A percentile compares a stretch with the other conserved stretches of the same genome.
Evolutionary conservation across 2,113 vertebrate species (phyloP).

Genomic region (Conger conger): DNA sequence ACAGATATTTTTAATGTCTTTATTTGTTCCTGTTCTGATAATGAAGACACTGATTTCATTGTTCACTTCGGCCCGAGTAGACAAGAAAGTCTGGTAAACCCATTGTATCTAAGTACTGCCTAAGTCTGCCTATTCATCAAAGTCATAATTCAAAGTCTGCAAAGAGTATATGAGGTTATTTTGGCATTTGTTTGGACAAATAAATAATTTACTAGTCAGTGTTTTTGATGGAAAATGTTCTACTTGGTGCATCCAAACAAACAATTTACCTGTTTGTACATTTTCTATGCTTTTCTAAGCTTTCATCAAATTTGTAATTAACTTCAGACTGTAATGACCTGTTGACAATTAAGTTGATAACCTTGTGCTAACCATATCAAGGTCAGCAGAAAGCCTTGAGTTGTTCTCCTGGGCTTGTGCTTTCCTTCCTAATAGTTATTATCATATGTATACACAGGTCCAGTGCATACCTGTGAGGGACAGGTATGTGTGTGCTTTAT

Average conservation of each 20-base stretch:
- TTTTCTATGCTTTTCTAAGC: background rate
- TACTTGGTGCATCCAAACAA: background rate
- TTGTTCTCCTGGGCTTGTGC: conserved; percentile 26
- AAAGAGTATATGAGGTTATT: background rate
- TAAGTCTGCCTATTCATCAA: background rate
- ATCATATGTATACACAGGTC: conserved; percentile 37
- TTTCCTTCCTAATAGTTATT: background rate
- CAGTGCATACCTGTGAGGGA: conserved; percentile 32
- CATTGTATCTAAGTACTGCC: background rate
- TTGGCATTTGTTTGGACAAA: background rate
- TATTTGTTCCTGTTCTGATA: conserved; percentile 50
- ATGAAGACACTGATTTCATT: conserved; percentile 24
- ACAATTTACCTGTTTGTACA: background rate
- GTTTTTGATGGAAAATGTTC: background rate
- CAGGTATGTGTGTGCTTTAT: conserved; percentile 57
- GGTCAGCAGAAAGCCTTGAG: background rate
- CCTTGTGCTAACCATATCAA: background rate
- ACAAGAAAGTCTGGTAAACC: background rate
- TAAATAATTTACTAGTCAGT: background rate
- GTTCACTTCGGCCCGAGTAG: background rate
- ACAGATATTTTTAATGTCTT: background rate
- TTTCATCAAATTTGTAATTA: background rate
- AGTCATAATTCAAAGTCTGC: background rate
- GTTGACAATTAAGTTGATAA: background rate
- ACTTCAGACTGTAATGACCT: background rate